Conservation (phyloP, 2,113 vertebrate species). For the Trematomus loennbergii region DNA sequence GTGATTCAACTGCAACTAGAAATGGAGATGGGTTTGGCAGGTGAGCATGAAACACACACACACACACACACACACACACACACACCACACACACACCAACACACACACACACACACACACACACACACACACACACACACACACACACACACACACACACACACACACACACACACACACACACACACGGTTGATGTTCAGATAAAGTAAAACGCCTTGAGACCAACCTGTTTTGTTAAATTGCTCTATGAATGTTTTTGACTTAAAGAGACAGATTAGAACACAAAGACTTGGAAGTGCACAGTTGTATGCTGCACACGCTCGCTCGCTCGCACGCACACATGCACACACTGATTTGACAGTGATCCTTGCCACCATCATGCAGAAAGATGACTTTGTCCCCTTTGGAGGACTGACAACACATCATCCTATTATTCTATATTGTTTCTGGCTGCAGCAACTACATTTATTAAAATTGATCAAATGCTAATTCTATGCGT, state of each 20-base stretch:
- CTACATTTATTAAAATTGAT: conserved; percentile 60
- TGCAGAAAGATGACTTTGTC: conserved; percentile 70
- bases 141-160: too few relatives aligned
- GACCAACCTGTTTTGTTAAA: conserved; percentile 31
- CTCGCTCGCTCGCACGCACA: too few relatives aligned
- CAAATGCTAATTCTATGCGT: conserved; percentile 37
- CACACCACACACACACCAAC: background rate
- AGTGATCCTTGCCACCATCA: conserved; percentile 41
- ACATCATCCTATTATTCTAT: conserved; percentile 65
- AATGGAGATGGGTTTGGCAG: conserved; percentile 57
- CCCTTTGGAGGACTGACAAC: conserved; percentile 58
- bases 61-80: background rate
- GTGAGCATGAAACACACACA: background rate
- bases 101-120: background rate
- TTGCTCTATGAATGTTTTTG: conserved; percentile 18
- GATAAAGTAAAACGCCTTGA: conserved; percentile 7
- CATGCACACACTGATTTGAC: conserved; percentile 26
- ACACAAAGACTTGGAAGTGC: background rate
- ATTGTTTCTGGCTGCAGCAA: conserved; percentile 64
- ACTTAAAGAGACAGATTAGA: conserved; percentile 15
- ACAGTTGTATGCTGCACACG: background rate
- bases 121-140: too few relatives aligned
- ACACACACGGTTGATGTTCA: background rate
- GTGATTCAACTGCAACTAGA: conserved; percentile 35
- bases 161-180: background rate